These are phyloP conservation scores for Larimichthys polyactis DNA, from an alignment of 2,113 vertebrate species.

Conservation along the genomic window DNA sequence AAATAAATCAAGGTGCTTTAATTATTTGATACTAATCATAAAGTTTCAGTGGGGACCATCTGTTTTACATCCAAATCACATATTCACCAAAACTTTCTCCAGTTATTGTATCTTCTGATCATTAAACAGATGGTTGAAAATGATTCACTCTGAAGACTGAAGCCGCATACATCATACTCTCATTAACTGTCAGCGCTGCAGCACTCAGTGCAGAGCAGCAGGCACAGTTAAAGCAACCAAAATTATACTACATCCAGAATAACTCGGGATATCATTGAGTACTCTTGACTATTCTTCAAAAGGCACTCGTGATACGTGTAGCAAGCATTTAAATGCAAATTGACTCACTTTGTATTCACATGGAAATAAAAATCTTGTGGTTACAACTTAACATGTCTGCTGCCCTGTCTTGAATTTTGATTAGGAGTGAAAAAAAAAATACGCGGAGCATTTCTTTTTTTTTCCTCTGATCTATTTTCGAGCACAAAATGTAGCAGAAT, in stretches of 20 bases:
- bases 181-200: constrained; percentile 35
- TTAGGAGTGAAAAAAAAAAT: background rate
- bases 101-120: constrained; percentile 44
- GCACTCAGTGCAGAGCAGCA: constrained; percentile 52
- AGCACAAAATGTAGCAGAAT: constrained; percentile 30
- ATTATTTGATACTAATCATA: constrained; percentile 21
- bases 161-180: constrained; percentile 41
- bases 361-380: constrained; percentile 33
- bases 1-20: background rate
- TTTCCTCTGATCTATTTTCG: constrained; percentile 59
- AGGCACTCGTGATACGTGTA: background rate
- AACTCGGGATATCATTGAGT: background rate
- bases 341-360: constrained; percentile 18
- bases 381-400: constrained; percentile 32
- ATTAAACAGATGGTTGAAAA: constrained; percentile 56
- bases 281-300: constrained; percentile 14
- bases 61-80: constrained; percentile 27
- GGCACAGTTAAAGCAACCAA: constrained; percentile 28
- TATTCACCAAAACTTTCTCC: constrained; percentile 4
- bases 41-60: constrained; percentile 16
- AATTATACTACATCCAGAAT: constrained; percentile 17
- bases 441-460: constrained; percentile 17
- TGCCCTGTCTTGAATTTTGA: constrained; percentile 49
- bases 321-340: constrained; percentile 30
- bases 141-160: constrained; percentile 45